Conservation (phyloP, 1,140 invertebrate species). For the Procambarus virginalis region DNA sequence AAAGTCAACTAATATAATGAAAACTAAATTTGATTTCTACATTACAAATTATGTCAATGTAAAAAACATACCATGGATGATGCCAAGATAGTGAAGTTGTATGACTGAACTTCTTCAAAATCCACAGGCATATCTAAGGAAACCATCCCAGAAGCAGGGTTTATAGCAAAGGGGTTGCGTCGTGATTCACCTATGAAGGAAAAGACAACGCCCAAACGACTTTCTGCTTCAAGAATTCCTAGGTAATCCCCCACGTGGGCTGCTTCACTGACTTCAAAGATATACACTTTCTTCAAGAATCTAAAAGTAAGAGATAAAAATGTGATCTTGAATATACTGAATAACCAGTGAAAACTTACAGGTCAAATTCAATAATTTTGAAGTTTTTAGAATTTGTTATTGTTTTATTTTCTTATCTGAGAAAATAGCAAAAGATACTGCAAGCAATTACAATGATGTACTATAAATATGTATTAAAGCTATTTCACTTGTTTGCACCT, state of each 20-base stretch:
- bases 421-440: too few relatives aligned
- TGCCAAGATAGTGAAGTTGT: constrained; percentile 88
- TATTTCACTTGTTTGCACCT: too few relatives aligned
- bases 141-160: constrained; percentile 89
- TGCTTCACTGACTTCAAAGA: constrained; percentile 91
- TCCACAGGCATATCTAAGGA: constrained; percentile 84
- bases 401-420: too few relatives aligned
- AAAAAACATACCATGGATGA: constrained; percentile 85
- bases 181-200: constrained; percentile 88
- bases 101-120: constrained; percentile 84
- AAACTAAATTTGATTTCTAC: too few relatives aligned
- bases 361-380: too few relatives aligned
- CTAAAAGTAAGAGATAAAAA: constrained; percentile 74
- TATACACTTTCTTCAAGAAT: constrained; percentile 91
- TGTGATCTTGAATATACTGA: too few relatives aligned
- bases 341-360: too few relatives aligned
- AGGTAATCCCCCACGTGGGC: constrained; percentile 91
- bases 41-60: background rate
- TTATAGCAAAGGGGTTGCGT: constrained; percentile 88
- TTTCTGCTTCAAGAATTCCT: constrained; percentile 88
- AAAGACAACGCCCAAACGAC: constrained; percentile 87
- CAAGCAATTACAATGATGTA: too few relatives aligned
- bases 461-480: too few relatives aligned
- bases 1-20: too few relatives aligned
- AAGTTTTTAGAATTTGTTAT: too few relatives aligned